Conservation (phyloP, 2,888 invertebrate genomes). For the Pachydiplax longipennis region DNA sequence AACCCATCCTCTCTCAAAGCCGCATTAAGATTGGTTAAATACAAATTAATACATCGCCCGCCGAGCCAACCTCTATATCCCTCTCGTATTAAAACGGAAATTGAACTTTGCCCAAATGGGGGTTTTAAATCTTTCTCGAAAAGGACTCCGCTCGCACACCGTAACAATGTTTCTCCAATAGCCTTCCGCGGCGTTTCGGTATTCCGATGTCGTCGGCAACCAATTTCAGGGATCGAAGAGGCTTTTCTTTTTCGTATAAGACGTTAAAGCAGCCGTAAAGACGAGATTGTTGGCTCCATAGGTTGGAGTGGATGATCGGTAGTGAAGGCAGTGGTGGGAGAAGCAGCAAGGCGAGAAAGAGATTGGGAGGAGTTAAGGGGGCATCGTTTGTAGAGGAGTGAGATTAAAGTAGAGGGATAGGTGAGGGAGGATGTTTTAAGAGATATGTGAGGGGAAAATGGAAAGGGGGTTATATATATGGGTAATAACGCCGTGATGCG, state of each 20-base stretch:
- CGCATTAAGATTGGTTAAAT: not conserved
- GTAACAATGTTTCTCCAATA: not conserved
- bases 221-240: slow-evolving; percentile 7
- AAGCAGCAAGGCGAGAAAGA: not conserved
- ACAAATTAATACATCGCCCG: not conserved
- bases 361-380: not conserved
- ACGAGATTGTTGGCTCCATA: not conserved
- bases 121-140: not conserved
- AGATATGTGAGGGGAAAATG: not conserved
- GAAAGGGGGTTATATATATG: not conserved
- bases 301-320: not conserved
- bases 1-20: not conserved
- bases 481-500: too few relatives aligned
- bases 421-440: not conserved
- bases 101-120: not conserved
- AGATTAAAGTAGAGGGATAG: not conserved
- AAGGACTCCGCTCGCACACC: not conserved
- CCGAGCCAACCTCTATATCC: not conserved
- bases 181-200: not conserved
- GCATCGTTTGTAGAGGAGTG: not conserved
- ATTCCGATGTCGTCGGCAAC: slow-evolving; percentile 17
- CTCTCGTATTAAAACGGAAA: not conserved
- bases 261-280: slow-evolving; percentile 16
- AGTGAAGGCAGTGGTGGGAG: not conserved
- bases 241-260: not conserved